These are phyloP conservation scores for Mormyrus lacerda DNA, from an alignment of 2,113 vertebrate genomes.

Conservation along the genomic window DNA sequence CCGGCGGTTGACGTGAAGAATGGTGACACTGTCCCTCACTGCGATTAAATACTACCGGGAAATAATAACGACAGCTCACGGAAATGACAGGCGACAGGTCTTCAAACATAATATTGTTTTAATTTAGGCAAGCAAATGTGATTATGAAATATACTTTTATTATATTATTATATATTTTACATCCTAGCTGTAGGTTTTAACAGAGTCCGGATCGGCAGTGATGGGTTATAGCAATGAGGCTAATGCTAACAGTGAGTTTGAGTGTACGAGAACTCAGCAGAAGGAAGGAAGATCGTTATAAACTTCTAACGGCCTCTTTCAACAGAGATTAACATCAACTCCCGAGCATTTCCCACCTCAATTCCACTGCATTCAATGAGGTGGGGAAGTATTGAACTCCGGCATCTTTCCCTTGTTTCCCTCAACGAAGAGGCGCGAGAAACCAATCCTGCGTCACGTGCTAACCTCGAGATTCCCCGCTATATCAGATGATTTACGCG, in stretches of 20 bases:
- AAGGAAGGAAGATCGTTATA: neutral
- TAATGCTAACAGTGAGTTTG: neutral
- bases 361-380: neutral
- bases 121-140: slow-evolving; percentile 55
- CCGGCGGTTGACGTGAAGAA: slow-evolving; percentile 74
- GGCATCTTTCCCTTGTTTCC: neutral
- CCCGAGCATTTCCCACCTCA: neutral
- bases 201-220: neutral
- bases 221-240: neutral
- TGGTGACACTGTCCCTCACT: slow-evolving; percentile 67
- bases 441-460: neutral
- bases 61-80: slow-evolving; percentile 38
- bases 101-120: slow-evolving; percentile 51
- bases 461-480: neutral
- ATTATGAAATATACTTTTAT: neutral
- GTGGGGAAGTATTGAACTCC: neutral
- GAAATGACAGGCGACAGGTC: slow-evolving; percentile 79
- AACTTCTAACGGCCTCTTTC: neutral
- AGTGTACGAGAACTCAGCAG: neutral
- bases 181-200: neutral
- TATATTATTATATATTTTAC: neutral
- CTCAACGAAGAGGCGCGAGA: neutral
- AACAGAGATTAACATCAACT: neutral
- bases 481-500: neutral
- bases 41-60: slow-evolving; percentile 76